Evolutionary conservation across 1,140 invertebrate species (phyloP).

Genomic region (Bombus breviceps): DNA sequence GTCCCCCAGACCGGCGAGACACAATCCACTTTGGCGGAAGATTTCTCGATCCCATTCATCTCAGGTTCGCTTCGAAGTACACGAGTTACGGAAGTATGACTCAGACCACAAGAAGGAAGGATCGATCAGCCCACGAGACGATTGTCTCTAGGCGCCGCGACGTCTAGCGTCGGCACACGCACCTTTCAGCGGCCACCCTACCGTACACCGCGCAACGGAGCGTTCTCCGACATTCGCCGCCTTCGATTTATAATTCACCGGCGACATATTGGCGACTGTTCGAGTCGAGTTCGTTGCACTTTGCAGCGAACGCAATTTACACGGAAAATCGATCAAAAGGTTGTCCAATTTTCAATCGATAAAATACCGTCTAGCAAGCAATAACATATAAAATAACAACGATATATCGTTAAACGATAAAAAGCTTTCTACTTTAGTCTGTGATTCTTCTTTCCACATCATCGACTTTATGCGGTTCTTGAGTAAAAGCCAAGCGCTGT

Average conservation of each 20-base stretch:
- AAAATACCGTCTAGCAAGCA: not conserved
- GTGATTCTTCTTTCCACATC: too few relatives aligned
- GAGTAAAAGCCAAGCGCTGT: not conserved
- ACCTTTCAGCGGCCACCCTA: slow-evolving; percentile 53
- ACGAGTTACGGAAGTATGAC: slow-evolving; percentile 73
- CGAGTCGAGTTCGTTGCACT: slow-evolving; percentile 66
- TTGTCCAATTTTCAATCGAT: not conserved
- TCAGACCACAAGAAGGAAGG: slow-evolving; percentile 76
- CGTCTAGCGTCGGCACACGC: slow-evolving; percentile 79
- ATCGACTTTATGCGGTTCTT: not conserved
- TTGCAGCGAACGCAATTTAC: not conserved
- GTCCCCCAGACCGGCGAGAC: not conserved
- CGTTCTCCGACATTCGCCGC: slow-evolving; percentile 48
- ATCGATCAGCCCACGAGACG: slow-evolving; percentile 80
- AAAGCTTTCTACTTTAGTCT: not conserved
- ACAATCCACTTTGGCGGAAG: slow-evolving; percentile 10
- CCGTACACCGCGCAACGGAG: not conserved
- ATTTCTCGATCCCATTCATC: slow-evolving; percentile 8
- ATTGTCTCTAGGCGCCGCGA: slow-evolving; percentile 80
- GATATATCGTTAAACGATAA: not conserved
- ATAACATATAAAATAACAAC: not conserved
- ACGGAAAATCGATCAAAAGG: not conserved
- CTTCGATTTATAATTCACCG: slow-evolving; percentile 70
- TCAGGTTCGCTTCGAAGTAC: not conserved
- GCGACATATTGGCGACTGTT: slow-evolving; percentile 55